Evolutionary conservation across 2,113 vertebrate species (phyloP).

Genomic region (Semnopithecus entellus): DNA sequence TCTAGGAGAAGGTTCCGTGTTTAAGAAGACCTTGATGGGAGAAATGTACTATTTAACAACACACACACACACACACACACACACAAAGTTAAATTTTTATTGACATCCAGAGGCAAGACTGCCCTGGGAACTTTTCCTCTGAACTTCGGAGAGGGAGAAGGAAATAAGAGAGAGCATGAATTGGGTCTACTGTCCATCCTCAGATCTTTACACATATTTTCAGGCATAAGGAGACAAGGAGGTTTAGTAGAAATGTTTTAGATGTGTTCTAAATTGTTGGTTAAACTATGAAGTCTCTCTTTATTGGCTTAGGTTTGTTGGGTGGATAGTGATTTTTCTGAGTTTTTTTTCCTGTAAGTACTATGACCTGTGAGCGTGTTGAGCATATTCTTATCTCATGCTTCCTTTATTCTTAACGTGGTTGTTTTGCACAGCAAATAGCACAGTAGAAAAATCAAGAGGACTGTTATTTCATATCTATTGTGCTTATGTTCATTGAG

Average conservation of each 20-base stretch:
- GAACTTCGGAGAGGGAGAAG: not conserved
- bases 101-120: not conserved
- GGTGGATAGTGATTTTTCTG: conserved; percentile 35
- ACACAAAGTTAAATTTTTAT: not conserved
- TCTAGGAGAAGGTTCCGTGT: conserved; percentile 71
- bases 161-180: not conserved
- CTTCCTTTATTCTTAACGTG: conserved; percentile 22
- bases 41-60: conserved; percentile 61
- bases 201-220: conserved; percentile 7
- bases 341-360: conserved; percentile 14
- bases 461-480: conserved; percentile 48
- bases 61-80: conserved; percentile 1
- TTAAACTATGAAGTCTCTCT: not conserved
- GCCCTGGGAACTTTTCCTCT: not conserved
- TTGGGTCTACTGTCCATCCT: not conserved
- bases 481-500: conserved; percentile 29
- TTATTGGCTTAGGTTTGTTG: not conserved
- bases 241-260: not conserved
- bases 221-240: not conserved
- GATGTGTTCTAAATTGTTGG: not conserved
- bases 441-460: conserved; percentile 47
- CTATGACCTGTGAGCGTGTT: conserved; percentile 28
- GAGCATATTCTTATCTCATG: not conserved
- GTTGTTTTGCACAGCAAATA: conserved; percentile 35
- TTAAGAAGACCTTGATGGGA: conserved; percentile 67